A percentile compares a stretch with the other conserved stretches of the same genome.
Evolutionary conservation across 1,140 invertebrate species (phyloP).

Genomic region (Polyergus mexicanus): DNA sequence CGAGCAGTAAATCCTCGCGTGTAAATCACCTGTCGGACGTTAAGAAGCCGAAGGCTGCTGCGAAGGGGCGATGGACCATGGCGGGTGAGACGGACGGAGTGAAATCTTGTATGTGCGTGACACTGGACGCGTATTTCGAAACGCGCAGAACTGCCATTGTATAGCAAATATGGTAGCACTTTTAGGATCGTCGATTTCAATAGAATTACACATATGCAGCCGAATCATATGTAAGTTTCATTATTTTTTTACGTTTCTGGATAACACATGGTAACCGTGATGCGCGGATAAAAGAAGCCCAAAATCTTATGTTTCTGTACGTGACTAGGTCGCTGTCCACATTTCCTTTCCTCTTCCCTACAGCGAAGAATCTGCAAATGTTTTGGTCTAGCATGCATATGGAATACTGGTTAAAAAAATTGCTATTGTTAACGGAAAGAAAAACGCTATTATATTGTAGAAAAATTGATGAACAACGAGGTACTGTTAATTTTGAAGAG

Average conservation of each 20-base stretch:
- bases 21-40: slow-evolving; percentile 81
- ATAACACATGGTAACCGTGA: slow-evolving; percentile 66
- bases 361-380: background rate
- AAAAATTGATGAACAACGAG: too few species aligned
- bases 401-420: background rate
- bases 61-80: slow-evolving; percentile 28
- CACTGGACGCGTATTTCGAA: slow-evolving; percentile 62
- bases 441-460: too few species aligned
- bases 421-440: background rate
- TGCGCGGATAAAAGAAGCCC: background rate
- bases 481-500: too few species aligned
- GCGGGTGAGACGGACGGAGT: slow-evolving; percentile 47
- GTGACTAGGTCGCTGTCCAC: slow-evolving; percentile 20
- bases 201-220: background rate
- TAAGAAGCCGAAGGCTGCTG: slow-evolving; percentile 67
- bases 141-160: slow-evolving; percentile 55
- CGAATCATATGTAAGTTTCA: slow-evolving; percentile 71
- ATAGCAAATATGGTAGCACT: slow-evolving; percentile 64
- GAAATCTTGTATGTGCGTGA: slow-evolving; percentile 66
- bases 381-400: background rate
- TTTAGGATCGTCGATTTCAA: slow-evolving; percentile 6
- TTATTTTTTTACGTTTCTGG: slow-evolving; percentile 67
- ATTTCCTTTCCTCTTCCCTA: background rate
- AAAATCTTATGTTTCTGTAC: slow-evolving; percentile 40
- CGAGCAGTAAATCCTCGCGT: slow-evolving; percentile 78